Conservation (phyloP, 2,113 vertebrate genomes). For the Phylloscopus trochiloides region DNA sequence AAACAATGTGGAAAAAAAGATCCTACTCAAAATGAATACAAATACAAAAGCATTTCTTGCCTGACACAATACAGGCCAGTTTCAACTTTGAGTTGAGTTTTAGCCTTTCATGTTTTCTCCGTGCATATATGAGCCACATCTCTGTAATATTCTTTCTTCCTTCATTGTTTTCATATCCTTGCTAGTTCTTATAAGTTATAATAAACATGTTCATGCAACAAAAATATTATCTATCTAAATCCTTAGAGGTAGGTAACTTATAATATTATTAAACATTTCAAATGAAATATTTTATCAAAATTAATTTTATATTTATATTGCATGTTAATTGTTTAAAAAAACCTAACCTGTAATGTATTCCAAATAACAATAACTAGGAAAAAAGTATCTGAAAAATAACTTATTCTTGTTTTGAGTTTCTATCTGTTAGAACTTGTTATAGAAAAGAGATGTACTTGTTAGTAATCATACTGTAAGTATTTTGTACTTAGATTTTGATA, state of each 20-base stretch:
- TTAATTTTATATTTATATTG: not conserved
- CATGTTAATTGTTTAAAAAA: not conserved
- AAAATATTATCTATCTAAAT: not conserved
- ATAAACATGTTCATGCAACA: not conserved
- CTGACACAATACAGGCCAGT: not conserved
- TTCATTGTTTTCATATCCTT: not conserved
- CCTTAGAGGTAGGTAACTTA: not conserved
- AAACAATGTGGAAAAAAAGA: not conserved
- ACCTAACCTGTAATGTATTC: rapidly evolving
- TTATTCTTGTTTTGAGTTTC: not conserved
- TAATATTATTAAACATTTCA: not conserved
- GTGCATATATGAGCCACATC: rapidly evolving
- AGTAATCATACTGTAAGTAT: not conserved
- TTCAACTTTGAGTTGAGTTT: not conserved
- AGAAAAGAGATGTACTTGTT: not conserved
- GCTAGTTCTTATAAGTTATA: not conserved
- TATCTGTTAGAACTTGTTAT: not conserved
- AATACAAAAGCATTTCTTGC: not conserved
- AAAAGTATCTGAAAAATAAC: not conserved
- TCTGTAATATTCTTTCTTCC: not conserved
- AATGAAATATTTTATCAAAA: not conserved
- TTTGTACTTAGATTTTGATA: not conserved
- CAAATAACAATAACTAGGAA: not conserved
- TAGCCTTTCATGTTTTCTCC: not conserved
- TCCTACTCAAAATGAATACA: not conserved